Base-by-base conservation (phyloP, 2,888 invertebrate genomes). In the Linnaemya vulpina region DNA sequence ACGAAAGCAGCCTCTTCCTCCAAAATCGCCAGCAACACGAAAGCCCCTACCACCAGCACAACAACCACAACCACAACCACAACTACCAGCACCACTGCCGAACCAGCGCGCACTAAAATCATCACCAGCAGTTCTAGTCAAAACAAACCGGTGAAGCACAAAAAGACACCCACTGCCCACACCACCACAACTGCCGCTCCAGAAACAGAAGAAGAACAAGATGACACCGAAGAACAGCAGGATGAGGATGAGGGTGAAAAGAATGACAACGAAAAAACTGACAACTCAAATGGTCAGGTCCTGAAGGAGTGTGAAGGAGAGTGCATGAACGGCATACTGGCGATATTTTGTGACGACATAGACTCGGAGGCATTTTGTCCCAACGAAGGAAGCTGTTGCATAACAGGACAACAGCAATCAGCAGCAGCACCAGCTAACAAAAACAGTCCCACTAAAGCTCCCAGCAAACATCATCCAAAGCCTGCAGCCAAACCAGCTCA, bases 261-360 rank as follows among this genome's bases (percentile, higher is more conserved):
- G 0, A 87, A 88, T 0, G 88, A 89, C 1, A 89, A 88, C 5
- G 89, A 89, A 1, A 87, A 88, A 51, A 84, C 70, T 0, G 90
- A 90, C 13, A 86, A 84, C 53, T 74, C 86, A 3, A 87, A 87
- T 63, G 90, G 88, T 5, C 89, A 89, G 67, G 88, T 88, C 0
- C 92, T 91, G 0, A 94, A 94, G 88, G 94, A 95, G 51, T 98
- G 98, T 90, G 94, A 94, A 63, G 98, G 98, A 0, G 96, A 97
- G 90, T 98, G 98, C 92, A 95, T 97, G 88, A 96, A 95, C 83
- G 96, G 96, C 0, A 93, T 98, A 49, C 95, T 97, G 90, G 96
- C 97, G 10, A 93, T 97, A 73, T 95, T 98, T 87, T 98, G 98
- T 90, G 97, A 97, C 89, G 95, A 96, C 88, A 95, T 97, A 74